Evolutionary conservation across 2,888 invertebrate genomes (phyloP).

Genomic region (Phlogophora meticulosa): DNA sequence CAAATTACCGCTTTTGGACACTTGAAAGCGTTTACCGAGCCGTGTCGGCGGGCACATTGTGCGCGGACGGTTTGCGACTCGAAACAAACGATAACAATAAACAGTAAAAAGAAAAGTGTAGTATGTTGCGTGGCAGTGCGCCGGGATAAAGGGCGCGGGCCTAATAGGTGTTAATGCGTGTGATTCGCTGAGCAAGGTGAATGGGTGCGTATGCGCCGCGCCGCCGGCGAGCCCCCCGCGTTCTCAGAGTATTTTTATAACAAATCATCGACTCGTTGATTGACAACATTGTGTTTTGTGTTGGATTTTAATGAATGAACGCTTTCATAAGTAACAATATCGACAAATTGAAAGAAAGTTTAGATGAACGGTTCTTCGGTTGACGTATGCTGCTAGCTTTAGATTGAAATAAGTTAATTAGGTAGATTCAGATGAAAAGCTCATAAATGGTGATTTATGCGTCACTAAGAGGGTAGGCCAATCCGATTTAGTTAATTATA

Average conservation of each 20-base stretch:
- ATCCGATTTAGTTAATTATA: no score
- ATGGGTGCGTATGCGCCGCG: constrained; percentile 74
- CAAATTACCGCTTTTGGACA: constrained; percentile 89
- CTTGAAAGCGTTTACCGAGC: constrained; percentile 88
- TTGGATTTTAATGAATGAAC: constrained; percentile 77
- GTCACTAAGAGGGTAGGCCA: background rate
- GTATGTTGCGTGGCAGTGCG: constrained; percentile 86
- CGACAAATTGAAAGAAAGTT: constrained; percentile 25
- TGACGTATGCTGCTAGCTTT: background rate
- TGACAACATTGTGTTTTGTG: constrained; percentile 83
- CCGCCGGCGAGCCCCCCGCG: constrained; percentile 62
- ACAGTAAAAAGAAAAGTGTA: constrained; percentile 90
- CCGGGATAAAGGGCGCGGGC: constrained; percentile 79
- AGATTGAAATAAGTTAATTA: background rate
- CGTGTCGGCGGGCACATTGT: constrained; percentile 86
- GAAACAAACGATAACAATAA: constrained; percentile 91
- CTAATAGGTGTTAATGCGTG: constrained; percentile 89
- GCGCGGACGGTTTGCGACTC: constrained; percentile 87
- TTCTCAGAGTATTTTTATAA: constrained; percentile 83
- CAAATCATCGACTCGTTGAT: constrained; percentile 85
- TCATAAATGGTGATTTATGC: background rate
- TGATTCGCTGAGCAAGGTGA: constrained; percentile 84
- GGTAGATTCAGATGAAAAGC: background rate
- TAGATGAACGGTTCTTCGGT: constrained; percentile 2
- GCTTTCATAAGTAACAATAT: constrained; percentile 57